Percentiles rank a stretch among this genome's conserved stretches.
These are phyloP conservation scores for Taeniopygia guttata DNA, from an alignment of 2,797 vertebrate genomes.

Conservation along the genomic window DNA sequence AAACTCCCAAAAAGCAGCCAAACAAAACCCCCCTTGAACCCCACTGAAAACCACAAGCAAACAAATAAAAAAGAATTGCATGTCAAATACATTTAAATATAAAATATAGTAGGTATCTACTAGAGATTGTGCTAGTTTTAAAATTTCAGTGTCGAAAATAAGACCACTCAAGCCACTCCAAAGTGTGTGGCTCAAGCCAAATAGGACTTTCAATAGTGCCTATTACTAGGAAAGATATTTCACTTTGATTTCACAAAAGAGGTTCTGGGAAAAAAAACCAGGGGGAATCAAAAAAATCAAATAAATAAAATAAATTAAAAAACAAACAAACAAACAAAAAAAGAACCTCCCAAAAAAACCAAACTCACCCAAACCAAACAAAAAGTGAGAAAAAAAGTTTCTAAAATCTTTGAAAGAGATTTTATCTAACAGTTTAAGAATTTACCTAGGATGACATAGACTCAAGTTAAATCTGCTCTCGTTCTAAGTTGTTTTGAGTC, in stretches of 20 bases:
- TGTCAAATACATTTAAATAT: background rate
- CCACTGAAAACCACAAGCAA: background rate
- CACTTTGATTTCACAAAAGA: background rate
- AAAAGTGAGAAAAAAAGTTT: background rate
- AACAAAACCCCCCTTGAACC: background rate
- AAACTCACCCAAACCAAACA: background rate
- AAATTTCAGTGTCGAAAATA: background rate
- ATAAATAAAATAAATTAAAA: background rate
- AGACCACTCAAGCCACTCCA: accelerated
- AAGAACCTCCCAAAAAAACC: too few species aligned
- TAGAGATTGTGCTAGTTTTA: background rate
- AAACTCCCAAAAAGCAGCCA: accelerated
- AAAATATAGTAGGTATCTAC: background rate
- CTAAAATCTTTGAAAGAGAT: background rate
- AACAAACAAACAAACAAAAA: background rate
- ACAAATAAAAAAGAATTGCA: background rate
- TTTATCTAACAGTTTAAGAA: background rate
- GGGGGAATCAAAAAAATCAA: too few species aligned
- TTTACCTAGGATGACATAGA: background rate
- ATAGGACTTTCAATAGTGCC: background rate
- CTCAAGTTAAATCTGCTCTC: background rate
- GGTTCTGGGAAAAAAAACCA: background rate
- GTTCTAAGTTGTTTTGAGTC: background rate
- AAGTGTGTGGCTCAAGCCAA: background rate
- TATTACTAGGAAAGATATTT: background rate